These are phyloP conservation scores for Nannospalax galili DNA, from an alignment of 2,113 vertebrate genomes.

Conservation along the genomic window DNA sequence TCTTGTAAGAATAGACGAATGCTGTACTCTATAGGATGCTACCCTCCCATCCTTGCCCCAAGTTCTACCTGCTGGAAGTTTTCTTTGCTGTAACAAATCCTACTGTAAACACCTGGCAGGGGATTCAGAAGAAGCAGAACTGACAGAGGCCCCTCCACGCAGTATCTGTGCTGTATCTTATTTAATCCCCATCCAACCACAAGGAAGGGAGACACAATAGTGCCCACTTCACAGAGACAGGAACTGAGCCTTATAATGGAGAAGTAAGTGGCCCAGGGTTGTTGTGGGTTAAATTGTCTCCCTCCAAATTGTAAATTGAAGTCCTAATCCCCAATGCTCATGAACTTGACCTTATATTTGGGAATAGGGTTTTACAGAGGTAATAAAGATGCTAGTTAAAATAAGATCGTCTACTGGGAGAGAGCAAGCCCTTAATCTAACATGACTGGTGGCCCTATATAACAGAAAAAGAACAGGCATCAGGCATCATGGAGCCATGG, in stretches of 20 bases:
- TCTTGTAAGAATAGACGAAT: not conserved
- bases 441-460: not conserved
- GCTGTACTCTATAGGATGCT: no score
- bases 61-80: not conserved
- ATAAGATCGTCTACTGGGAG: not conserved
- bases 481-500: not conserved
- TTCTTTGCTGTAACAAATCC: not conserved
- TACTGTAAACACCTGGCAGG: not conserved
- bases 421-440: not conserved
- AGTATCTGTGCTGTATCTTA: not conserved
- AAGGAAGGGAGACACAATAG: accelerated
- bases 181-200: not conserved
- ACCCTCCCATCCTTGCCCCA: not conserved
- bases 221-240: not conserved
- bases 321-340: not conserved
- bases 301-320: not conserved
- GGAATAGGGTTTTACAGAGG: not conserved
- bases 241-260: not conserved
- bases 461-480: not conserved
- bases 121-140: not conserved
- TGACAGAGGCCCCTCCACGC: not conserved
- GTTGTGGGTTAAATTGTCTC: not conserved
- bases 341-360: not conserved
- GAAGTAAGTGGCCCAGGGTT: not conserved
- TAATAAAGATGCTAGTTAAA: not conserved